Base-by-base conservation (phyloP, 2,113 vertebrate genomes). In the Boulengeromyrus knoepffleri region DNA sequence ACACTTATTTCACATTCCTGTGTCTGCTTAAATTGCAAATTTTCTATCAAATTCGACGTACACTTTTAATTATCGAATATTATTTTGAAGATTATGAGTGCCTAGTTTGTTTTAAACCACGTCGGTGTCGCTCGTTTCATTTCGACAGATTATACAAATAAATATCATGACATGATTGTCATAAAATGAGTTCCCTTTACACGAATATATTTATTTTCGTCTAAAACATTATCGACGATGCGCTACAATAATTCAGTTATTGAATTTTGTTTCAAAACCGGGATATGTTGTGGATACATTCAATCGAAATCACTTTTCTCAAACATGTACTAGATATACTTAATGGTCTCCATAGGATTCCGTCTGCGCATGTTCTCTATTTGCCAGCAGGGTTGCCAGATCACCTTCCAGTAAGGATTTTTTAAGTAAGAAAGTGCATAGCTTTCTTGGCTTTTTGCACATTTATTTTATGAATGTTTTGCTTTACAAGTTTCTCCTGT, bases 61-160 rank as follows among this genome's bases (percentile, higher is more conserved):
- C 49, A 24, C 47, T 88, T 19, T 46, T 27, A 88, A 45, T 88
- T 66, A 62, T 39, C 87, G 52, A 88, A 88, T 45, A 36, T 88
- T 66, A 88, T 42, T 88, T 66, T 88, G 87, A 88, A 58, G 87
- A 31, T 87, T 50, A 62, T 62, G 52, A 58, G 31, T 46, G 53
- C 24, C 42, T 62, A 42, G 87, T 58, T 88, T 58, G 56, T 58
- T 88, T 62, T 58, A 58, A 88, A 39, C 36, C 31, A 42, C 39
- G 17, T 53, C n/a, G 19, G 24, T 58, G n/a, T 88, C 87, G 36
- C 15, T 62, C 31, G 87, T 62, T 88, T 66, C 52, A 88, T 36
- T 88, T 45, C 45, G 42, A 66, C 87, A 50, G 87, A 88, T 88
- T 88, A 13, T 62, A 62, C 53, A 88, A 66, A 88, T 53, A 27